Evolutionary conservation across 1,140 invertebrate genomes (phyloP), one percentile per base, ranked within the genome.

Genomic region (Cyclargus thomasi): DNA sequence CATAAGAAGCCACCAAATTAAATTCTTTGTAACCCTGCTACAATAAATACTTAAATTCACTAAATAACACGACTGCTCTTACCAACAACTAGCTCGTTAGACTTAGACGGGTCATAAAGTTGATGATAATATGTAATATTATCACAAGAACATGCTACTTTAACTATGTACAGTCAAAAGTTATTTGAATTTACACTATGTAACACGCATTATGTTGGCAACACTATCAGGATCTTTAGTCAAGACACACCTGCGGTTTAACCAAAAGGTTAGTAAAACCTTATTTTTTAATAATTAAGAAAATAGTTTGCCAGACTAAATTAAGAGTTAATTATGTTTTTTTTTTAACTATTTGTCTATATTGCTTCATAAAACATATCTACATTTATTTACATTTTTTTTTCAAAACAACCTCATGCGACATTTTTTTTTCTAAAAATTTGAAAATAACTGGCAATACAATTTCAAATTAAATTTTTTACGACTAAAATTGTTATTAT

Each of bases 101-200:
- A 59, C 17, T 20, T 59, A 59, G 53, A 17, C 53, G 53, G 53
- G 53, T 21, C 18, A n/a, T 18, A 17, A 18, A 4, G 10, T 20
- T 21, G 55, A 21, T 59, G 55, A 59, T 59, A 21, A 59, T 20
- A n/a, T n/a, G n/a, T n/a, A 21, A 20, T 59, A 20, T 20, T 59
- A 59, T 59, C 55, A 59, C 55, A 59, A 59, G 18, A 59, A 59
- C 20, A 63, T 70, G 70, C 67, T 75, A 77, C 36, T 67, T 67
- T 70, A 74, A 72, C 62, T 53, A 65, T 64, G 70, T 63, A 23
- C 21, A 62, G 59, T 55, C 64, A 68, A 59, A 59, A 20, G 18
- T 59, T 59, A 59, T 59, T 59, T 59, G 2, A 59, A 59, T 59
- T 17, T 59, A 59, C 55, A 59, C 55, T 20, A 55, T 55, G 17